phyloP scores from a whole-genome alignment of 1,140 invertebrate genomes.

The Penaeus japonicus region DNA sequence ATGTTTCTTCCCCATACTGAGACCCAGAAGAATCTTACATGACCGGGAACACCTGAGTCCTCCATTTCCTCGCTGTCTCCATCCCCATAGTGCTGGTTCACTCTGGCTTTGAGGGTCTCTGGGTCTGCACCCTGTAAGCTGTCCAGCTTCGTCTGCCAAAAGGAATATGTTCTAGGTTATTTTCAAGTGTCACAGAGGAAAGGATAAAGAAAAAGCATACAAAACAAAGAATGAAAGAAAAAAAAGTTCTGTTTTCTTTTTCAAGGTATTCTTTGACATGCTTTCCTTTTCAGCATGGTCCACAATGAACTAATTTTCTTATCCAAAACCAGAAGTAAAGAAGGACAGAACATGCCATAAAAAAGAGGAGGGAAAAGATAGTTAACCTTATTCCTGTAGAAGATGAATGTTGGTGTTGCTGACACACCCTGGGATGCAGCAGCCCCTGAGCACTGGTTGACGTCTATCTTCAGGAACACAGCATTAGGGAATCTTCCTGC shows the following conservation, averaged over 20 bases:
- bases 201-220: background rate
- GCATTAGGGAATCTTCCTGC: conserved; percentile 86
- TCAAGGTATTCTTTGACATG: background rate
- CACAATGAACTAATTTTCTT: no score
- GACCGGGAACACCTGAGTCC: conserved; percentile 58
- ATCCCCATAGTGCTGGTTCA: conserved; percentile 84
- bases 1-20: background rate
- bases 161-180: background rate
- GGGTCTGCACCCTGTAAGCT: conserved; percentile 85
- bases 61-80: conserved; percentile 60
- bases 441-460: conserved; percentile 86
- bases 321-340: background rate
- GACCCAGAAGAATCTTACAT: conserved; percentile 38
- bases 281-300: no score
- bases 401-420: conserved; percentile 98
- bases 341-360: background rate
- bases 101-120: conserved; percentile 82
- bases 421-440: conserved; percentile 85
- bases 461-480: conserved; percentile 95
- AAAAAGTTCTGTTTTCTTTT: background rate
- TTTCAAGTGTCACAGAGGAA: background rate
- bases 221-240: no score
- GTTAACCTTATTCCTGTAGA: conserved; percentile 84
- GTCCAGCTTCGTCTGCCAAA: conserved; percentile 70
- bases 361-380: background rate